A percentile compares a stretch with the other conserved stretches of the same genome.
Evolutionary conservation across 1,140 invertebrate species (phyloP).

Genomic region (Yoshiicerus persimilis): DNA sequence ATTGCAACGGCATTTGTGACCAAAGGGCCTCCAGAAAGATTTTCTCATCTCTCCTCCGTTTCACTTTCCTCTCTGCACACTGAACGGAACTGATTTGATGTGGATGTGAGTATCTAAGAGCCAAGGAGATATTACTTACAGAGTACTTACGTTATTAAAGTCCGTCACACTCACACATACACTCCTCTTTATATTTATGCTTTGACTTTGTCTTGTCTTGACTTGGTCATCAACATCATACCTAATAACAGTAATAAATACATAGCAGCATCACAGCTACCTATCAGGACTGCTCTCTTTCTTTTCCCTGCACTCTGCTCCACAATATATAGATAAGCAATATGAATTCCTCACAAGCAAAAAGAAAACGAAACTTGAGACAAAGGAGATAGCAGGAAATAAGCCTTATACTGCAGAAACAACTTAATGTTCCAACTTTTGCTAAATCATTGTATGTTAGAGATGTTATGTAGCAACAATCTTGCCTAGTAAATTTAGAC

Average conservation of each 20-base stretch:
- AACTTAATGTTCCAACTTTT: not conserved
- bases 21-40: not conserved
- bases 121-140: not conserved
- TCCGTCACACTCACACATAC: not conserved
- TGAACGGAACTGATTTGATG: not conserved
- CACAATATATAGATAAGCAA: not conserved
- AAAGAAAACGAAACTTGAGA: not conserved
- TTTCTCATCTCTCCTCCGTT: not conserved
- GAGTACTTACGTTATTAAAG: not conserved
- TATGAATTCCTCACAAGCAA: not conserved
- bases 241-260: not conserved
- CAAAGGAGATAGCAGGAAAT: not conserved
- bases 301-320: too few species aligned
- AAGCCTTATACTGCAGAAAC: not conserved
- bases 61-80: not conserved
- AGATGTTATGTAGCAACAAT: too few species aligned
- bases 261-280: not conserved
- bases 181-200: not conserved
- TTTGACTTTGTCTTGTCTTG: not conserved
- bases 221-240: not conserved
- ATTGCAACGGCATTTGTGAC: not conserved
- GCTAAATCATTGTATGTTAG: not conserved
- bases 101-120: not conserved
- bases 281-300: too few species aligned
- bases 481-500: too few species aligned